Evolutionary conservation across 2,113 vertebrate genomes (phyloP).

Genomic region (Thinocorus orbignyianus): DNA sequence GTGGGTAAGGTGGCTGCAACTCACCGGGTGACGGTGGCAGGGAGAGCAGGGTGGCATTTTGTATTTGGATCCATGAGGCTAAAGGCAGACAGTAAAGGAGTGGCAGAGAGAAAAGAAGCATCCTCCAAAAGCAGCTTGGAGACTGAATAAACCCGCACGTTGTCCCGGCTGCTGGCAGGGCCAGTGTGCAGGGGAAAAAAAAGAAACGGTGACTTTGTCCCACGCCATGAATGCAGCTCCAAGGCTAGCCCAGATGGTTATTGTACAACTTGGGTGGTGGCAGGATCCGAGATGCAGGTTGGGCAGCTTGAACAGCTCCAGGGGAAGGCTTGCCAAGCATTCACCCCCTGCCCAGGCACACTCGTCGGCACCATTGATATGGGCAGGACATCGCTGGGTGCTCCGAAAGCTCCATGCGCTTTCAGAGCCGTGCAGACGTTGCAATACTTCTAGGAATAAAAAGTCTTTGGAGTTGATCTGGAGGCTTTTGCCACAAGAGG

Average conservation of each 20-base stretch:
- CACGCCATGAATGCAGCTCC: background rate
- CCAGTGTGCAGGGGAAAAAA: background rate
- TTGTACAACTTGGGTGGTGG: slow-evolving; percentile 33
- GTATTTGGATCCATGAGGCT: background rate
- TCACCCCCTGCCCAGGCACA: background rate
- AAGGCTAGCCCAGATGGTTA: background rate
- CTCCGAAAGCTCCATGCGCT: background rate
- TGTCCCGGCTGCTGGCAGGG: background rate
- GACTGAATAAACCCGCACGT: background rate
- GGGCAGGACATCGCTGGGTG: background rate
- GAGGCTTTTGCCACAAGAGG: background rate
- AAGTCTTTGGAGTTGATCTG: background rate
- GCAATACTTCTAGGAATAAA: background rate
- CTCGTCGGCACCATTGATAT: background rate
- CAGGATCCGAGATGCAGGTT: background rate
- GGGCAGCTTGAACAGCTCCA: background rate
- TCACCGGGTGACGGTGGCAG: background rate
- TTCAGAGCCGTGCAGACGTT: background rate
- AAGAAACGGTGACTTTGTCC: background rate
- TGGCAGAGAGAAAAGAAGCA: fast-evolving
- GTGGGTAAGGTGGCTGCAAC: fast-evolving
- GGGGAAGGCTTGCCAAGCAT: slow-evolving; percentile 21
- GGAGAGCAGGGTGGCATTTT: background rate
- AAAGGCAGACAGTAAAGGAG: background rate
- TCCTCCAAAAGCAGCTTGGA: background rate